Conservation (phyloP, 2,888 invertebrate genomes). For the Trichogramma dendrolimi region DNA sequence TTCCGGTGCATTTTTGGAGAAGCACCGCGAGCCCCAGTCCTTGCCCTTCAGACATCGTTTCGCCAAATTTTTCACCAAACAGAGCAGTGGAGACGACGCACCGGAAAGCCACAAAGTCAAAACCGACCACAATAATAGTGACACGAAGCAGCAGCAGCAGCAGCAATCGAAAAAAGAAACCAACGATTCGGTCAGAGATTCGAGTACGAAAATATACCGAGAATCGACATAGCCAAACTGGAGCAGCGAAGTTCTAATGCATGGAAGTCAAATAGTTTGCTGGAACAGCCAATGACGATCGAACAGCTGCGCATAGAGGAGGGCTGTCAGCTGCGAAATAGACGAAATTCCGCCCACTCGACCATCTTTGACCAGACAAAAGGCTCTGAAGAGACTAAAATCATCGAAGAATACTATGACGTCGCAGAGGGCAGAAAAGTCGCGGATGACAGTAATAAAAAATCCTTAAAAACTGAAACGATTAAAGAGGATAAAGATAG, state of each 20-base stretch:
- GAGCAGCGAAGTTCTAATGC: conserved; percentile 33
- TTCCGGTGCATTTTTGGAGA: conserved; percentile 52
- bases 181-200: conserved; percentile 34
- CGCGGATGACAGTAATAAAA: conserved; percentile 38
- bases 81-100: not conserved
- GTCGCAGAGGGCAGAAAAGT: conserved; percentile 37
- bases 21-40: conserved; percentile 43
- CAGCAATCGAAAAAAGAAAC: conserved; percentile 26
- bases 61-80: conserved; percentile 45
- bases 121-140: conserved; percentile 14
- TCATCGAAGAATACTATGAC: conserved; percentile 46
- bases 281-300: conserved; percentile 40
- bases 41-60: conserved; percentile 40
- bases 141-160: conserved; percentile 8
- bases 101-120: conserved; percentile 33
- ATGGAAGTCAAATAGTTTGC: conserved; percentile 8
- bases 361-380: too few species aligned
- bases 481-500: conserved; percentile 77
- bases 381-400: conserved; percentile 34
- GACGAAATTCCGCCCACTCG: conserved; percentile 34
- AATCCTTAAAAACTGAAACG: conserved; percentile 65
- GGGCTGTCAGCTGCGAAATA: conserved; percentile 42
- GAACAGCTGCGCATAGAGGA: conserved; percentile 46
- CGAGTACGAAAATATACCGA: conserved; percentile 50
- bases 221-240: conserved; percentile 46